These are phyloP conservation scores for Xanthorhoe spadicearia DNA, from an alignment of 2,888 invertebrate species.

Conservation along the genomic window DNA sequence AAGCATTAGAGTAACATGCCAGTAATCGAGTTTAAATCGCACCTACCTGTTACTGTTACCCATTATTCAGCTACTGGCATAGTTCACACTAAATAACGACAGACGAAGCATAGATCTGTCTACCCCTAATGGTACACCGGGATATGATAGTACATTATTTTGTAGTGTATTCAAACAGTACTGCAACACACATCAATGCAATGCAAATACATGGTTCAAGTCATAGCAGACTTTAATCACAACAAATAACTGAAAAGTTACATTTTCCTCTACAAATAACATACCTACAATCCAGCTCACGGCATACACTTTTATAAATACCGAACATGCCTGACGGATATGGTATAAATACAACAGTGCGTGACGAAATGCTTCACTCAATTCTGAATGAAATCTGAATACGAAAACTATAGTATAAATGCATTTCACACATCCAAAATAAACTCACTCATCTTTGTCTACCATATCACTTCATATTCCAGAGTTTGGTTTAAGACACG, in stretches of 20 bases:
- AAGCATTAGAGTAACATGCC: background rate
- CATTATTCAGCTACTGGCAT: background rate
- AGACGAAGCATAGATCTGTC: background rate
- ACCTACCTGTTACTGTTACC: slow-evolving; percentile 1
- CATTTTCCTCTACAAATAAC: slow-evolving; percentile 1
- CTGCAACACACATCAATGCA: background rate
- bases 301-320: slow-evolving; percentile 7
- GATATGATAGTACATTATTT: background rate
- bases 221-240: background rate
- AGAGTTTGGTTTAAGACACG: slow-evolving; percentile 30
- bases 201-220: background rate
- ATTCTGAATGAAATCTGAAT: slow-evolving; percentile 25
- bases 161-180: background rate
- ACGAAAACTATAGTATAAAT: slow-evolving; percentile 13
- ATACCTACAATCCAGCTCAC: slow-evolving; percentile 1
- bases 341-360: slow-evolving; percentile 25
- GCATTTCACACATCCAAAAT: slow-evolving; percentile 9
- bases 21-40: background rate
- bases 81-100: background rate
- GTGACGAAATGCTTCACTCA: slow-evolving; percentile 17
- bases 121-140: background rate
- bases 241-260: background rate
- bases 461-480: slow-evolving; percentile 33
- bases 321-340: slow-evolving; percentile 23
- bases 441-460: slow-evolving; percentile 36